Evolutionary conservation across 2,113 vertebrate species (phyloP).

Genomic region (Neodon shergylaensis): DNA sequence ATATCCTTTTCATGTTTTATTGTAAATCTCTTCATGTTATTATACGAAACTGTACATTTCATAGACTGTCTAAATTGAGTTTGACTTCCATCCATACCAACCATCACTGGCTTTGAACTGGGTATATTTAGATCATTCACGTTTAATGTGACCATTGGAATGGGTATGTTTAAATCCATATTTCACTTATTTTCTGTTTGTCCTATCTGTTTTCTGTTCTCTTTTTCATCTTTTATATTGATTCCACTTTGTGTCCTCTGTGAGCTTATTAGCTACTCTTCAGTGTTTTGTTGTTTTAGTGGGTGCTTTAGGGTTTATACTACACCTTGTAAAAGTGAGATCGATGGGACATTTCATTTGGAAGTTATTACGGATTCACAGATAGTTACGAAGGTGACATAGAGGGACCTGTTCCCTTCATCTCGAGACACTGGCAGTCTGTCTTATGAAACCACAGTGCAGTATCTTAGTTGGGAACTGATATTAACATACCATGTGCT

Average conservation of each 20-base stretch:
- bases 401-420: background rate
- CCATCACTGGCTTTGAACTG: background rate
- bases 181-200: background rate
- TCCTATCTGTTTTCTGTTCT: background rate
- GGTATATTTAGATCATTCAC: background rate
- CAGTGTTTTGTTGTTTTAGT: background rate
- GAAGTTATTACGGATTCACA: background rate
- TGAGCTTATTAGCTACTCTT: background rate
- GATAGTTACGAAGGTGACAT: background rate
- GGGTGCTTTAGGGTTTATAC: background rate
- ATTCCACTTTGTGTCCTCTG: background rate
- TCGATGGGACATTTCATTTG: background rate
- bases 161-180: background rate
- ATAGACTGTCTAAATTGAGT: background rate
- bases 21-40: background rate
- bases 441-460: background rate
- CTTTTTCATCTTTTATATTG: background rate
- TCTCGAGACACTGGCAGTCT: background rate
- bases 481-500: background rate
- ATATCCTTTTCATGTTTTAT: background rate
- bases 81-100: background rate
- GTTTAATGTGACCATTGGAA: conserved; percentile 19
- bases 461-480: no score
- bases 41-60: background rate
- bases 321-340: background rate